Conservation (phyloP, 2,888 invertebrate species). For the Eucera pruinosa region DNA sequence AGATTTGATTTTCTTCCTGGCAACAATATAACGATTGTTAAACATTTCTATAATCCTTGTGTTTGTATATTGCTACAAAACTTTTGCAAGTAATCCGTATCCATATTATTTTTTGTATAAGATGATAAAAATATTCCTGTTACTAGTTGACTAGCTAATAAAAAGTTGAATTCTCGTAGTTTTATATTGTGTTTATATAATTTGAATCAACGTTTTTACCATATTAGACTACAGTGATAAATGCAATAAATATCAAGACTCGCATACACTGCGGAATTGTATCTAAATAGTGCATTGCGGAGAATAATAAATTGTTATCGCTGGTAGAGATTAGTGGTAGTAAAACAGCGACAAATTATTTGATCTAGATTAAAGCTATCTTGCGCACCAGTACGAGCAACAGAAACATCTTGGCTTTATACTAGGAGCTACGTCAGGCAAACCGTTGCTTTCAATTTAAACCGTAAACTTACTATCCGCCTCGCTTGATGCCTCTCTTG, state of each 20-base stretch:
- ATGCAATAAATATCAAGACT: neutral
- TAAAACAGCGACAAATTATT: slow-evolving; percentile 41
- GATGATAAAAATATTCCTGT: too few relatives aligned
- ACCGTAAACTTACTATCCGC: slow-evolving; percentile 2
- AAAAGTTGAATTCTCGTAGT: neutral
- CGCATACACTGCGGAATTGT: neutral
- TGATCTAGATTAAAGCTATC: slow-evolving; percentile 51
- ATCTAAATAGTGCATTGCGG: slow-evolving; percentile 25
- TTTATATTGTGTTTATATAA: neutral
- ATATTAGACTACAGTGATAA: too few relatives aligned
- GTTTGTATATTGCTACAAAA: neutral
- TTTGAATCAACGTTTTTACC: too few relatives aligned
- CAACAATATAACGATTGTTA: too few relatives aligned
- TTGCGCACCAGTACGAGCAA: slow-evolving; percentile 7
- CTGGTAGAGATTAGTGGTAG: neutral
- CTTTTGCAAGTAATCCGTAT: neutral
- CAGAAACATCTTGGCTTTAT: neutral
- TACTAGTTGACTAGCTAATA: neutral
- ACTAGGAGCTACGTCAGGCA: neutral
- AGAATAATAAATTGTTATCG: slow-evolving; percentile 42
- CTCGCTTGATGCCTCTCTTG: neutral
- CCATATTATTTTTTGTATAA: too few relatives aligned
- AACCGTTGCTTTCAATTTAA: slow-evolving; percentile 6
- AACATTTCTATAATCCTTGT: too few relatives aligned
- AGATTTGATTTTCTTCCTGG: neutral